phyloP scores from a whole-genome alignment of 2,797 vertebrate genomes.

The Ibycter americanus region DNA sequence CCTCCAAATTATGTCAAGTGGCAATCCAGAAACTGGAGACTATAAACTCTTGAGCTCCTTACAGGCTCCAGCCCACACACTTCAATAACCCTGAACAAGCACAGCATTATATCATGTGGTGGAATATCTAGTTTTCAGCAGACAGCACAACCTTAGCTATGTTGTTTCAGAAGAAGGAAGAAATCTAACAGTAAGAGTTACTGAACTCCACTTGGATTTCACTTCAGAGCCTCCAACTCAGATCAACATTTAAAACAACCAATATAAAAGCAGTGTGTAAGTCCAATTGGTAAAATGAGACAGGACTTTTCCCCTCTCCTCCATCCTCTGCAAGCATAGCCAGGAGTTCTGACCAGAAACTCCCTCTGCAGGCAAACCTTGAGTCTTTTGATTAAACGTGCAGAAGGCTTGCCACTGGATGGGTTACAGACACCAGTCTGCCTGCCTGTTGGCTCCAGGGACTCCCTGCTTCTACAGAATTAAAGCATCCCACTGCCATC shows the following conservation, averaged over 20 bases:
- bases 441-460: not conserved
- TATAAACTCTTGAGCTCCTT: not conserved
- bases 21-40: not conserved
- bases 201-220: not conserved
- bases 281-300: not conserved
- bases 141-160: not conserved
- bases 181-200: not conserved
- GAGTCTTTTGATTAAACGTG: not conserved
- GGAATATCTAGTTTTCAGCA: not conserved
- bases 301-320: not conserved
- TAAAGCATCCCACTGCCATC: not conserved
- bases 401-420: not conserved
- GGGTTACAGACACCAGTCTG: not conserved
- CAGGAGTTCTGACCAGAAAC: not conserved
- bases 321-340: not conserved
- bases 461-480: not conserved
- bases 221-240: not conserved
- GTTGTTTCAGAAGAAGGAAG: not conserved
- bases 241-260: not conserved
- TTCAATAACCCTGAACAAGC: not conserved
- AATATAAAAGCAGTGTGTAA: not conserved
- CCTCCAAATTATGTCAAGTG: not conserved
- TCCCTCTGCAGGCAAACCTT: conserved; percentile 29
- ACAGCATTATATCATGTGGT: accelerated
- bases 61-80: not conserved